Conservation (phyloP, 2,113 vertebrate species). For the Hemiprocne comata region DNA sequence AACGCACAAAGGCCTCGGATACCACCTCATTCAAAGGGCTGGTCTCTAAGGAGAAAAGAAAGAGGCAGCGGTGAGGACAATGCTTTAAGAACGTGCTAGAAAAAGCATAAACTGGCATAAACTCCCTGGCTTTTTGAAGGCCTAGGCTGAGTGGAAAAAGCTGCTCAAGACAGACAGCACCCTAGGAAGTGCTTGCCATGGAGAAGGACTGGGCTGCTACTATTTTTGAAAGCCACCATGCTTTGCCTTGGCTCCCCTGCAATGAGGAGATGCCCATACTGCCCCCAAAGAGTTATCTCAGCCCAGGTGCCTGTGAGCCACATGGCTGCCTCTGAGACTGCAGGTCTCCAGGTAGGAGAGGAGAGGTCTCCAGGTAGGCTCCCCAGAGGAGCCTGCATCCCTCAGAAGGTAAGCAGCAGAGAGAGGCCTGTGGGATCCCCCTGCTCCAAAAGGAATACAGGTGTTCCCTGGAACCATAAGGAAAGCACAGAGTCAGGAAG, state of each 20-base stretch:
- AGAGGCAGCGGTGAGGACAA: not conserved
- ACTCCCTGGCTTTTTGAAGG: not conserved
- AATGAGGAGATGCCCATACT: not conserved
- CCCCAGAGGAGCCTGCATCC: not conserved
- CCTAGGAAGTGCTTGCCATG: not conserved
- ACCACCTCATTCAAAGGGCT: slow-evolving; percentile 86
- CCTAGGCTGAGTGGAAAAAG: not conserved
- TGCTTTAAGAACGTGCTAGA: not conserved
- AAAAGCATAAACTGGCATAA: not conserved
- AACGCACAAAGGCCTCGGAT: slow-evolving; percentile 95
- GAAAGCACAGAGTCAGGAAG: not conserved
- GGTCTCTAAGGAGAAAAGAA: slow-evolving; percentile 15
- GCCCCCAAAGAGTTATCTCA: not conserved
- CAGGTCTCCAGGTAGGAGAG: not conserved
- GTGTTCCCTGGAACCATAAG: not conserved
- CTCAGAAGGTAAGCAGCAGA: not conserved
- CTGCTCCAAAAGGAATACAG: not conserved
- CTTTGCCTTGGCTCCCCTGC: not conserved
- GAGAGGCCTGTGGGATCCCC: not conserved
- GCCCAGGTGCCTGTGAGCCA: not conserved
- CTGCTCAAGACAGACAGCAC: not conserved
- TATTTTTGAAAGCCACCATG: not conserved
- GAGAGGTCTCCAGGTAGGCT: no score
- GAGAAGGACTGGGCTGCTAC: not conserved
- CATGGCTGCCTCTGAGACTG: rapidly evolving